Evolutionary conservation across 2,888 invertebrate genomes (phyloP).

Genomic region (Magallana nippona): DNA sequence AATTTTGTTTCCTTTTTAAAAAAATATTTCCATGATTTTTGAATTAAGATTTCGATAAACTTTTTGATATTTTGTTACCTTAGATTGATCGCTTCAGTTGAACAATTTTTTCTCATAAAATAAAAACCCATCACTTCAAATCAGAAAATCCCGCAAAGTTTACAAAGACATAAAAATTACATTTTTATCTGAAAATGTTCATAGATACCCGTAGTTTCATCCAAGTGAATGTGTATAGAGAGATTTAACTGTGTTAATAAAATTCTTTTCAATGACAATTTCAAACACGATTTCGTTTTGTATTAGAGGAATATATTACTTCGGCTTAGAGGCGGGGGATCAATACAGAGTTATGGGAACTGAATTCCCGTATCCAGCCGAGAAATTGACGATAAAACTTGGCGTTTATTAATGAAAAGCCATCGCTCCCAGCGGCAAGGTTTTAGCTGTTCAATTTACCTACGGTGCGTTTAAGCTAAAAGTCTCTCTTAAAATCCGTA

Average conservation of each 20-base stretch:
- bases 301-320: slow-evolving; percentile 2
- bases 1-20: too few relatives aligned
- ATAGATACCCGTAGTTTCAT: too few relatives aligned
- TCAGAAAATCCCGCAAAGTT: too few relatives aligned
- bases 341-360: neutral
- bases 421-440: neutral
- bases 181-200: too few relatives aligned
- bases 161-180: too few relatives aligned
- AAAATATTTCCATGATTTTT: too few relatives aligned
- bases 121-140: too few relatives aligned
- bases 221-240: neutral
- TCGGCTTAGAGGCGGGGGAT: neutral
- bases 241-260: neutral
- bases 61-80: too few relatives aligned
- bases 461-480: neutral
- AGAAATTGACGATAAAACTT: neutral
- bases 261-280: neutral
- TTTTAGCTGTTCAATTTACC: neutral
- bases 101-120: too few relatives aligned
- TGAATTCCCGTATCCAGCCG: neutral
- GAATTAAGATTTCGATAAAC: too few relatives aligned
- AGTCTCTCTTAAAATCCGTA: neutral
- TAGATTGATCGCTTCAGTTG: too few relatives aligned
- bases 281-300: slow-evolving; percentile 16
- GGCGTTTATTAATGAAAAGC: neutral